phyloP scores from a whole-genome alignment of 2,113 vertebrate genomes.

The Myrmophylax atrothorax region DNA sequence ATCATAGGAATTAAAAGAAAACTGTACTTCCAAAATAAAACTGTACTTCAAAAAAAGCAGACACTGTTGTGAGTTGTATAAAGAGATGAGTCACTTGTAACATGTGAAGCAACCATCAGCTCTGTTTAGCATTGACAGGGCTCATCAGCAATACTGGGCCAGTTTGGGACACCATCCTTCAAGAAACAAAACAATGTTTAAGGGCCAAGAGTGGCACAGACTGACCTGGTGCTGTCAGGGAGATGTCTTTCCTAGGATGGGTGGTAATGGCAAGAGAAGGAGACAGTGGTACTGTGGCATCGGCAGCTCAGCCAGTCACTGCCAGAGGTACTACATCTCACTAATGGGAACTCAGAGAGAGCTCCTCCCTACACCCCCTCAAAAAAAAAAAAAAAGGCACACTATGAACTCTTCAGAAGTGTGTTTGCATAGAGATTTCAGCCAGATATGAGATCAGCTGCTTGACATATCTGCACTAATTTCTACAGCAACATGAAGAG shows the following conservation, averaged over 20 bases:
- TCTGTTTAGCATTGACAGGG: neutral
- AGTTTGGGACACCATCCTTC: neutral
- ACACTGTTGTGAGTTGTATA: neutral
- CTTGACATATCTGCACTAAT: neutral
- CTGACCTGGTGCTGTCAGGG: neutral
- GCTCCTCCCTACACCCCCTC: too few relatives aligned
- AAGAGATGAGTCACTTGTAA: neutral
- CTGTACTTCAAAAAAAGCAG: neutral
- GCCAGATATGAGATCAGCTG: neutral
- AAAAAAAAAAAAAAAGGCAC: neutral
- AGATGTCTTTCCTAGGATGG: neutral
- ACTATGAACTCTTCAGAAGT: neutral
- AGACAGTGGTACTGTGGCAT: rapidly evolving
- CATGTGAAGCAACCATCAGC: neutral
- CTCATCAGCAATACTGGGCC: neutral
- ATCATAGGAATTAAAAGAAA: neutral
- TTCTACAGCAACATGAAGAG: neutral
- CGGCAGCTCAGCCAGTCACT: neutral
- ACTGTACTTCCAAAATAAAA: neutral
- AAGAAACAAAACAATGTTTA: neutral
- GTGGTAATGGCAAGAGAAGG: neutral
- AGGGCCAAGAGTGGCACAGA: neutral
- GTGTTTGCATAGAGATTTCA: neutral
- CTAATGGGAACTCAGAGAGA: neutral
- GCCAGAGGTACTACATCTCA: neutral